Percentiles rank a stretch among this genome's conserved stretches.
These are phyloP conservation scores for cattle (Bos taurus) DNA, from an alignment of 2,113 vertebrate genomes.

Conservation along the genomic window DNA sequence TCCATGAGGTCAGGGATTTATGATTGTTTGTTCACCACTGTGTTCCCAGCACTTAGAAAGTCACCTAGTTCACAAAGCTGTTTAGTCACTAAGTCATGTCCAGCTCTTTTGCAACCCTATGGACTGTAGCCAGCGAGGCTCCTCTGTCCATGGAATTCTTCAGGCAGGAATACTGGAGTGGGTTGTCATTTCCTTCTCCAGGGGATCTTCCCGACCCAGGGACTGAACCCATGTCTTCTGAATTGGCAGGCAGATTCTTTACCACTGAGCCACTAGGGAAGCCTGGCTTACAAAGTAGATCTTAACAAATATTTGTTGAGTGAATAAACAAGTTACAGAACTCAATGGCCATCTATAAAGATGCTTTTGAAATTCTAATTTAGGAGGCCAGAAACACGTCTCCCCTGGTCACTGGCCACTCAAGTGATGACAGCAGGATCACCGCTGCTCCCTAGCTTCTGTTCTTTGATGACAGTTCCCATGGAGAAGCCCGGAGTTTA, in stretches of 20 bases:
- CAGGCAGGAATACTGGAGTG: not conserved
- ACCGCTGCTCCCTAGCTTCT: not conserved
- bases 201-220: not conserved
- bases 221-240: rapidly evolving
- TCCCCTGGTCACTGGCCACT: not conserved
- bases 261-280: not conserved
- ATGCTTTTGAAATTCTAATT: not conserved
- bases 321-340: not conserved
- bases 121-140: not conserved
- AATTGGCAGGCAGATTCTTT: not conserved
- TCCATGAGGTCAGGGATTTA: not conserved
- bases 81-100: not conserved
- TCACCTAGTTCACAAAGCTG: not conserved
- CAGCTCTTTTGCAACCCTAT: not conserved
- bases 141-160: not conserved
- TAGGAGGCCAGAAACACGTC: not conserved
- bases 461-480: not conserved
- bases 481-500: not conserved
- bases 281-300: not conserved
- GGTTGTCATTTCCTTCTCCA: not conserved
- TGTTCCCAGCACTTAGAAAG: not conserved
- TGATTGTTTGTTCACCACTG: not conserved
- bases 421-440: not conserved
- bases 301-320: not conserved
- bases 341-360: not conserved